Base-by-base conservation (phyloP, 1,140 invertebrate genomes). In the Drosophila pseudoobscura region DNA sequence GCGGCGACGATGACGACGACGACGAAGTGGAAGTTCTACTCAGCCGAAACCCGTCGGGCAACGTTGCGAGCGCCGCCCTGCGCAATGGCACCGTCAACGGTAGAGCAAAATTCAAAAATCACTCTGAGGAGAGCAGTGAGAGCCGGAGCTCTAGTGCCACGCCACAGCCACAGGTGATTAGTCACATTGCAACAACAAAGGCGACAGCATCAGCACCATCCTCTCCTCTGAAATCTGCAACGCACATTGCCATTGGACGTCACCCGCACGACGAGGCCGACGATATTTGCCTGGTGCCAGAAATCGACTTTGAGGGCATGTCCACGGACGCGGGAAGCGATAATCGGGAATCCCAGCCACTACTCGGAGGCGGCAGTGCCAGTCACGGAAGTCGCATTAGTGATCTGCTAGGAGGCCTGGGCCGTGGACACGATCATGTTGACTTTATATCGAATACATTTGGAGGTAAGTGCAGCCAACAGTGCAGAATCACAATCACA, bases 321-420 rank as follows among this genome's bases (percentile, higher is more conserved):
- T 89, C 89, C 91, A 93, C 94, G 92, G 93, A 95, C 92, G 93
- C 94, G 68, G 94, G 95, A 85, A 93, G 93, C 91, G 94, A 94
- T 60, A 95, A 96, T 92, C 94, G 96, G 89, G 97, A 98, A 94
- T 97, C 96, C 92, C 96, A 97, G 93, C 97, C 97, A 91, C 94
- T 98, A 72, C 94, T 97, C 26, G 95, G 96, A 92, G 94, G 95
- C 93, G 94, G 95, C 76, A 93, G 57, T 26, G 59, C 62, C 31
- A 82, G 82, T 15, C 82, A 87, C 53, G 62, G 71, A 20, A 85
- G 83, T 72, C 83, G 83, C n/a, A 80, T 89, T 11, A 89, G 76
- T 44, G 76, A 84, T 31, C 60, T 84, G 24, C 53, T 84, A 11
- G 80, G 80, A 6, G 85, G 65, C 0, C 47, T 88, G 13, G 83